Base-by-base conservation (phyloP, 2,113 vertebrate species). In the Arenaria interpres region DNA sequence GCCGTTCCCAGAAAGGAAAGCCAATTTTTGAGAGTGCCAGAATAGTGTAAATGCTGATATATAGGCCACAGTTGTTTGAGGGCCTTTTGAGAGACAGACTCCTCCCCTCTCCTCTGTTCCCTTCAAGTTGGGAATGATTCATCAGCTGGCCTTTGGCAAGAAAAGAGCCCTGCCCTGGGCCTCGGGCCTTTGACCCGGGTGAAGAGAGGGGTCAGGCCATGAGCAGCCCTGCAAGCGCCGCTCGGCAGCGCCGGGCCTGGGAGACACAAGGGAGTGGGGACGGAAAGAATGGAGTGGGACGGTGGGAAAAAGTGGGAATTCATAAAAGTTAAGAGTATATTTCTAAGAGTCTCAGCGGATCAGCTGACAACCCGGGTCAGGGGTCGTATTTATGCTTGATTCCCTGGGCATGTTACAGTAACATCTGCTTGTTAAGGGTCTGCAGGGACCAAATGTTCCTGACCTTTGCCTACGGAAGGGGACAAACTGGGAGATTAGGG, bases 121-220 rank as follows among this genome's bases (percentile, higher is more conserved):
- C 98, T 98, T 98, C 98, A 98, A 98, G 98, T 98, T 98, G 94
- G 97, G 97, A 98, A 97, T 98, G 98, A 99, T 99, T 99, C 99
- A 99, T 99, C 99, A 99, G 98, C 98, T 98, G 99, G 98, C 98
- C 99, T 99, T 99, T 99, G 98, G 99, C 98, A 98, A 98, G 99
- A 99, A 98, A 99, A 98, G 98, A 98, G 97, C 97, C 94, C 76
- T 98, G 99, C 99, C 99, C 98, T 98, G 96, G 98, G 98, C 99
- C 98, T 97, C 95, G 48, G 99, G 97, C 99, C 99, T 99, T 99
- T 99, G 99, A 99, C 99, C 99, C n/a, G 96, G 74, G 82, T 98
- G 98, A 99, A 99, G 98, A 98, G 98, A 99, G 96, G 98, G 99
- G 99, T 99, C 99, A 99, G 97, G 97, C 98, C 75, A 91, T 68